Conservation (phyloP, 1,140 invertebrate genomes). For the Ooceraea biroi region DNA sequence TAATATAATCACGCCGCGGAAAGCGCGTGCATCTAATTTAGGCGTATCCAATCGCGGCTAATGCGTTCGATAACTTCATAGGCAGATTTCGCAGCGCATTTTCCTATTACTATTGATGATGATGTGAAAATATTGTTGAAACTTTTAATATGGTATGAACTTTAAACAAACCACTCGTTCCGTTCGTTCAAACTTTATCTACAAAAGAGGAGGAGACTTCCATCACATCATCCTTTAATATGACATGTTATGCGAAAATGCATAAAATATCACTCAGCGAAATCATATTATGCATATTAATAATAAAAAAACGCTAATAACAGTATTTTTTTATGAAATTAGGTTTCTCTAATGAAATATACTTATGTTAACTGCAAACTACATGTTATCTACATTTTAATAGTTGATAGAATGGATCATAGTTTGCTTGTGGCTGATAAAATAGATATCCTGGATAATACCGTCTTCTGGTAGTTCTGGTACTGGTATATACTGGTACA, state of each 20-base stretch:
- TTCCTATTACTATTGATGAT: conserved; percentile 58
- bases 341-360: conserved; percentile 4
- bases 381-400: background rate
- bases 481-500: too few relatives aligned
- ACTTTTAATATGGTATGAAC: conserved; percentile 51
- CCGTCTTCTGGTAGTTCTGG: background rate
- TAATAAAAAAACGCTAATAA: background rate
- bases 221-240: conserved; percentile 48
- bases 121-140: conserved; percentile 44
- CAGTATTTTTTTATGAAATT: too few relatives aligned
- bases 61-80: conserved; percentile 30
- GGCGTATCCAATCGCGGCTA: background rate
- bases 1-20: conserved; percentile 10
- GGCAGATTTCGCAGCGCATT: conserved; percentile 41
- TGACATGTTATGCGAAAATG: conserved; percentile 14
- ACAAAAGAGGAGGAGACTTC: conserved; percentile 15
- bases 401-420: conserved; percentile 5
- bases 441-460: background rate
- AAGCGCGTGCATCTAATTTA: conserved; percentile 39
- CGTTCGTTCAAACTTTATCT: conserved; percentile 33
- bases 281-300: background rate
- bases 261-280: background rate
- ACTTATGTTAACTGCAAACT: background rate
- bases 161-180: conserved; percentile 57
- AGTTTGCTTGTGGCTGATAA: conserved; percentile 34